Evolutionary conservation across 1,140 invertebrate species (phyloP).

Genomic region (Marisa cornuarietis): DNA sequence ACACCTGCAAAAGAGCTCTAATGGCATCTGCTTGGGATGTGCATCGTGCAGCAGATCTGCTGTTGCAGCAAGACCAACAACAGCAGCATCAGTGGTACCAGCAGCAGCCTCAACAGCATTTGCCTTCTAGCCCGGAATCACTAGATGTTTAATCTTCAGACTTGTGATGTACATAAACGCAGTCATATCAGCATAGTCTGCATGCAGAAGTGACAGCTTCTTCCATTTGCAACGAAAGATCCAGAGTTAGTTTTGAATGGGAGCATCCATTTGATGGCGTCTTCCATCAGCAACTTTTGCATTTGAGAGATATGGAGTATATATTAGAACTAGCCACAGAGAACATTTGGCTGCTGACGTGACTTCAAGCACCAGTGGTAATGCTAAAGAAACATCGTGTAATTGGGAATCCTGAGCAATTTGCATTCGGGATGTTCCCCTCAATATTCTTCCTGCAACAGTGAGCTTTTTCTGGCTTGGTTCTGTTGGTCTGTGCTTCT

Average conservation of each 20-base stretch:
- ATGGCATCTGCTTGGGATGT: conserved; percentile 64
- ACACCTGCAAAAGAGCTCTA: conserved; percentile 62
- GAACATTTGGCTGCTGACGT: no score
- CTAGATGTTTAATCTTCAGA: conserved; percentile 6
- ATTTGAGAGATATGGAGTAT: not conserved
- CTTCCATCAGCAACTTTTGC: not conserved
- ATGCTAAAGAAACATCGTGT: no score
- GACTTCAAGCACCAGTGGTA: no score
- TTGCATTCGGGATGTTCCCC: no score
- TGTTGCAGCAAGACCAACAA: conserved; percentile 46
- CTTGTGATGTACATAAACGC: not conserved
- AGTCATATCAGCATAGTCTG: not conserved
- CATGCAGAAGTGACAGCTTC: not conserved
- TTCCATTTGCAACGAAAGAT: not conserved
- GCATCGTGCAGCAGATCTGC: conserved; percentile 62
- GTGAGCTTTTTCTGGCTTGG: no score
- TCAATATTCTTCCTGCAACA: no score
- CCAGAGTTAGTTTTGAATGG: not conserved
- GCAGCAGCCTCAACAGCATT: conserved; percentile 30
- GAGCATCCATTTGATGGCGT: not conserved
- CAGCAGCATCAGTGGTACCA: conserved; percentile 38
- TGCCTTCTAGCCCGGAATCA: conserved; percentile 13
- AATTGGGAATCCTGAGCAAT: no score
- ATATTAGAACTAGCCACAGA: no score
- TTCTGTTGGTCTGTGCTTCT: no score